Percentiles rank a stretch among this genome's conserved stretches.
Evolutionary conservation across 2,113 vertebrate species (phyloP).

Genomic region (Chauna torquata): DNA sequence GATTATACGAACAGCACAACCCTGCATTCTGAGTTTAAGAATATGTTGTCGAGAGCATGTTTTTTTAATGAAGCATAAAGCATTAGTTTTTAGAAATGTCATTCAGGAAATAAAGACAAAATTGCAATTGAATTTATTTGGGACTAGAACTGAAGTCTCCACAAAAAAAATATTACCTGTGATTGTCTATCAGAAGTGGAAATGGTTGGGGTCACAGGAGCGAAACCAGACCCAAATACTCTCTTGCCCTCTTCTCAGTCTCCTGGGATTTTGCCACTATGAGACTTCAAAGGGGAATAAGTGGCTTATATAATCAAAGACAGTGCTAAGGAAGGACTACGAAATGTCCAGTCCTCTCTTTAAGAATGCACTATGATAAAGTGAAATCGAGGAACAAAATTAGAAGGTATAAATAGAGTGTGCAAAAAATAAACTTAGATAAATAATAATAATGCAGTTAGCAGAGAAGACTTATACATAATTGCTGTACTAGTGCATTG

Average conservation of each 20-base stretch:
- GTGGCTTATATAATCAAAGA: conserved; percentile 39
- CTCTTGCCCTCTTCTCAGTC: neutral
- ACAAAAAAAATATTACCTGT: neutral
- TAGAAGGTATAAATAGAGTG: neutral
- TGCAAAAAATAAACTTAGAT: conserved; percentile 35
- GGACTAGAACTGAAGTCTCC: neutral
- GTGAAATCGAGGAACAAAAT: neutral
- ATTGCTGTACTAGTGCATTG: conserved; percentile 9
- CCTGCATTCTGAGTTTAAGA: neutral
- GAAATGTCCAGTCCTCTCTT: neutral
- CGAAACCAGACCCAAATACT: neutral
- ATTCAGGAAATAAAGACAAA: neutral
- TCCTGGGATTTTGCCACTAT: neutral
- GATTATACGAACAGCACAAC: neutral
- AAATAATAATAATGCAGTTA: conserved; percentile 42
- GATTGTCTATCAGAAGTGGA: neutral
- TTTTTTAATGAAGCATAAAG: neutral
- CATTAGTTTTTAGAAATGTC: neutral
- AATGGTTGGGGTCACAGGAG: neutral
- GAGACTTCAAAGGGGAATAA: conserved; percentile 19
- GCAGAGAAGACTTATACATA: conserved; percentile 19
- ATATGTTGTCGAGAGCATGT: neutral
- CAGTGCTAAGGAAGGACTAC: neutral
- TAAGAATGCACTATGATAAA: neutral
- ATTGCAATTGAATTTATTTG: neutral